Percentiles rank a stretch among this genome's conserved stretches.
Evolutionary conservation across 2,888 invertebrate genomes (phyloP).

Genomic region (Catonia carolina): DNA sequence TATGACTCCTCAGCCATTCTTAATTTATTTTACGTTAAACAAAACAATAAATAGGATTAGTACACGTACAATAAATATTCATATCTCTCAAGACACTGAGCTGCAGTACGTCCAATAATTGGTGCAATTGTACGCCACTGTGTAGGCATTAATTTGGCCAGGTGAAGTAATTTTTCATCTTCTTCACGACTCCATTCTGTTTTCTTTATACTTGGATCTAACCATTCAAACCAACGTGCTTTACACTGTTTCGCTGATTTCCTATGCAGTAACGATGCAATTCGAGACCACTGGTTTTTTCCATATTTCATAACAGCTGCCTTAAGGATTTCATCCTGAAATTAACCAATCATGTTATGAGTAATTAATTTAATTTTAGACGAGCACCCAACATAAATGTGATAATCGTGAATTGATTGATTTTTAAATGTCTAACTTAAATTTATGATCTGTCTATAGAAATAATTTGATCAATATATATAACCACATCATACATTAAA

Average conservation of each 20-base stretch:
- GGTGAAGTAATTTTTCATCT: conserved; percentile 93
- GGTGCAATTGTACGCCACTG: conserved; percentile 99
- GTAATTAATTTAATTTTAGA: background rate
- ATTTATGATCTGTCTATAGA: no score
- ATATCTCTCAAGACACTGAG: conserved; percentile 96
- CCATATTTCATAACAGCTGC: conserved; percentile 99
- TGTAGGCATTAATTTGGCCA: conserved; percentile 98
- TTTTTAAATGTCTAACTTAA: no score
- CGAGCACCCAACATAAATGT: no score
- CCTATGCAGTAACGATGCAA: conserved; percentile 93
- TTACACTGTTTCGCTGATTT: conserved; percentile 99
- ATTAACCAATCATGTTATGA: conserved; percentile 13
- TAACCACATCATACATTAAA: no score
- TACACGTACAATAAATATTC: conserved; percentile 90
- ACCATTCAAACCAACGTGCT: conserved; percentile 99
- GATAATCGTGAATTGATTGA: no score
- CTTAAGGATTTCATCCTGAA: conserved; percentile 98
- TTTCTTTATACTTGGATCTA: conserved; percentile 99
- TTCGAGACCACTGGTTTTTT: conserved; percentile 99
- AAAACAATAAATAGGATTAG: no score
- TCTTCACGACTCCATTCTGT: conserved; percentile 99
- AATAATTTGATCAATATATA: no score
- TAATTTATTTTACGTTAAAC: no score
- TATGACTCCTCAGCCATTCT: no score
- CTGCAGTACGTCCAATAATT: conserved; percentile 96